A percentile compares a stretch with the other conserved stretches of the same genome.
Evolutionary conservation across 2,797 vertebrate genomes (phyloP).

Genomic region (Darevskia mixta): DNA sequence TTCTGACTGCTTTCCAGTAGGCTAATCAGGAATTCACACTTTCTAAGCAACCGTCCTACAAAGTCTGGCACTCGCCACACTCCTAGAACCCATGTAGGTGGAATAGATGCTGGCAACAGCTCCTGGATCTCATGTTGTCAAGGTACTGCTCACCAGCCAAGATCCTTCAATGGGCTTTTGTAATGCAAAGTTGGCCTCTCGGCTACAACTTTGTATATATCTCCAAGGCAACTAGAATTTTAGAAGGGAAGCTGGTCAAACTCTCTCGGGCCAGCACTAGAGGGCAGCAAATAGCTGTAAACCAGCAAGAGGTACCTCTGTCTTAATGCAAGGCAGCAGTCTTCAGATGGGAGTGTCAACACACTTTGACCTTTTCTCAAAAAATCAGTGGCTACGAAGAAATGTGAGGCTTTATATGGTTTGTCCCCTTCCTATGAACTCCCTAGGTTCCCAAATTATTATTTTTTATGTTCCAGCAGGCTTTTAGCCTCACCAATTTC

Average conservation of each 20-base stretch:
- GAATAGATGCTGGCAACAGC: background rate
- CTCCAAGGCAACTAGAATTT: background rate
- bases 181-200: background rate
- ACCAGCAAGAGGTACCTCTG: background rate
- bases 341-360: too few species aligned
- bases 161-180: background rate
- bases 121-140: background rate
- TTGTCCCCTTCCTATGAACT: too few species aligned
- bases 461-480: too few species aligned
- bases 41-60: background rate
- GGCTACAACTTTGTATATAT: background rate
- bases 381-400: too few species aligned
- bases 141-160: background rate
- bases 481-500: too few species aligned
- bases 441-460: too few species aligned
- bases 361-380: too few species aligned
- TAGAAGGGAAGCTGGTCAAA: background rate
- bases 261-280: constrained; percentile 61
- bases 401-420: too few species aligned
- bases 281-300: constrained; percentile 72
- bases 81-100: background rate
- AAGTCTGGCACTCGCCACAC: background rate
- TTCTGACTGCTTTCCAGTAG: background rate
- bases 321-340: background rate
- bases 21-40: background rate